Evolutionary conservation across 1,140 invertebrate genomes (phyloP).

Genomic region (Formica selysi): DNA sequence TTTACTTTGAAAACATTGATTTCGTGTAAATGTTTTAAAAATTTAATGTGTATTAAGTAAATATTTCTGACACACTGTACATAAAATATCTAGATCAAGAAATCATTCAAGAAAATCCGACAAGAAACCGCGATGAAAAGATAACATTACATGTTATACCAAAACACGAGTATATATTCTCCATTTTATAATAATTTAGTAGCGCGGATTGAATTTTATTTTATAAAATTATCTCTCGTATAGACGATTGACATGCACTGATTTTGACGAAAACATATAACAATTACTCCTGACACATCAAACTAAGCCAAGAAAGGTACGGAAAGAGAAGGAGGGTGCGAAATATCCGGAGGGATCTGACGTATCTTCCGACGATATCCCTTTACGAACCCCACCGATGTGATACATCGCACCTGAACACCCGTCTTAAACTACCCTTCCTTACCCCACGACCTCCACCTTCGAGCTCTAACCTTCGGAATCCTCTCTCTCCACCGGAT

Average conservation of each 20-base stretch:
- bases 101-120: too few relatives aligned
- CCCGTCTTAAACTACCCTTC: background rate
- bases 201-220: conserved; percentile 2
- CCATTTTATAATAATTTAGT: background rate
- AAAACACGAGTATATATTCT: too few relatives aligned
- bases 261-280: conserved; percentile 22
- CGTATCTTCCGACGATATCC: conserved; percentile 47
- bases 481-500: conserved; percentile 42
- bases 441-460: background rate
- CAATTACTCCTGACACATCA: background rate
- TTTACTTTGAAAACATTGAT: too few relatives aligned
- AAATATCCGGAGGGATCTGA: conserved; percentile 61
- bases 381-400: conserved; percentile 57
- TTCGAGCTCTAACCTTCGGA: conserved; percentile 50
- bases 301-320: background rate
- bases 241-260: background rate
- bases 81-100: too few relatives aligned
- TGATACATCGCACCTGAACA: conserved; percentile 37
- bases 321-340: background rate
- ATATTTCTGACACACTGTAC: too few relatives aligned
- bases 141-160: too few relatives aligned
- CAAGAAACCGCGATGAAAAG: too few relatives aligned
- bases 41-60: too few relatives aligned
- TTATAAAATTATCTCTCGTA: background rate
- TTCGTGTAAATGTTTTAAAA: too few relatives aligned